These are phyloP conservation scores for Sphaeramia orbicularis DNA, from an alignment of 2,797 vertebrate genomes.

Conservation along the genomic window DNA sequence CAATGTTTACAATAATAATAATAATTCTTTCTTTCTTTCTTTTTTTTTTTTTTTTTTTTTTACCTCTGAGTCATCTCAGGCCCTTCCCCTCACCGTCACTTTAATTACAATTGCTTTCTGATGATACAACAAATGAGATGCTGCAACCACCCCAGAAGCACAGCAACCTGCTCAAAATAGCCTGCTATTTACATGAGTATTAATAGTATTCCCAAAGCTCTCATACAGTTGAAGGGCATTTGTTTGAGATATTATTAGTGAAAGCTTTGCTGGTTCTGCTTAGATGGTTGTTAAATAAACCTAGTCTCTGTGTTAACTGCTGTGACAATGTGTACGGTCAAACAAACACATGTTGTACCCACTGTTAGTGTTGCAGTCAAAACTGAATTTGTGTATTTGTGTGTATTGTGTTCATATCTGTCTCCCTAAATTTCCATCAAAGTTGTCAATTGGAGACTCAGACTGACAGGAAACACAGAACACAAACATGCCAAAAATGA, in stretches of 20 bases:
- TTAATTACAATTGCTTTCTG: conserved; percentile 20
- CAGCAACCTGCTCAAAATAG: conserved; percentile 45
- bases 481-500: background rate
- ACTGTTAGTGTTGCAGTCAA: conserved; percentile 4
- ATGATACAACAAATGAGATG: conserved; percentile 42
- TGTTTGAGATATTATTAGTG: conserved; percentile 63
- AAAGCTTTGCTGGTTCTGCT: conserved; percentile 59
- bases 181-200: conserved; percentile 58
- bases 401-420: background rate
- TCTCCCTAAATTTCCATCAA: conserved; percentile 34
- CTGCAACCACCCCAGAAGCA: conserved; percentile 11
- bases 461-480: conserved; percentile 10
- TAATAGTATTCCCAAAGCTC: conserved; percentile 55
- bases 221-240: conserved; percentile 54
- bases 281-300: conserved; percentile 60
- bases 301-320: conserved; percentile 45
- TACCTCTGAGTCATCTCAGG: conserved; percentile 10
- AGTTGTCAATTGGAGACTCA: background rate
- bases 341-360: conserved; percentile 41
- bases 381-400: background rate
- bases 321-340: conserved; percentile 44
- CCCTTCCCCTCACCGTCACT: background rate
- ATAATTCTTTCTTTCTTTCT: too few species aligned
- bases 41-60: background rate
- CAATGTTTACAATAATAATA: conserved; percentile 9